A percentile compares a stretch with the other conserved stretches of the same genome.
Conservation (phyloP, 1,140 invertebrate species). For the Holotrichia oblita region DNA sequence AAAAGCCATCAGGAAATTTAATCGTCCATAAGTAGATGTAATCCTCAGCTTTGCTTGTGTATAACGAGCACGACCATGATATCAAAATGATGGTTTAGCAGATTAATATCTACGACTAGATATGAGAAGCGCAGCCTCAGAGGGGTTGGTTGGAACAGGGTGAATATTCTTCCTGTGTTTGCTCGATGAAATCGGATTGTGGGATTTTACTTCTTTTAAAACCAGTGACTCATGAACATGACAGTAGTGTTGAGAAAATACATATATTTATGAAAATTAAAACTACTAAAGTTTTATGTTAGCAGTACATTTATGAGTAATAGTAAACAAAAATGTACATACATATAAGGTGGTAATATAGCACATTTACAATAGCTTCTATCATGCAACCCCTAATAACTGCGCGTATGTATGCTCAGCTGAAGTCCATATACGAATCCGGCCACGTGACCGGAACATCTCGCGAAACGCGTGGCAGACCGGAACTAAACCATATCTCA, state of each 20-base stretch:
- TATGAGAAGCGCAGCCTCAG: constrained; percentile 18
- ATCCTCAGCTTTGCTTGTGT: constrained; percentile 23
- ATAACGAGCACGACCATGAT: constrained; percentile 38
- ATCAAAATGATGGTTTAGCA: constrained; percentile 45
- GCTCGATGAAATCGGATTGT: neutral
- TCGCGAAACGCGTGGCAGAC: constrained; percentile 47
- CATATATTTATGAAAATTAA: too few relatives aligned
- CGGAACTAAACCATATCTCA: constrained; percentile 53
- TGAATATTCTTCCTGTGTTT: neutral
- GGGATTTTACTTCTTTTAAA: neutral
- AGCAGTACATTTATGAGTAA: neutral
- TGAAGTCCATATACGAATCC: constrained; percentile 46
- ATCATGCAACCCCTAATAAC: constrained; percentile 16
- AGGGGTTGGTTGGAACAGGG: neutral
- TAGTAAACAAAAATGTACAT: neutral
- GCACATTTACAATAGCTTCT: neutral
- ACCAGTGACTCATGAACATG: too few relatives aligned
- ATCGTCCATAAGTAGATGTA: constrained; percentile 46
- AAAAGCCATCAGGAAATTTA: constrained; percentile 45
- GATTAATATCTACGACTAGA: constrained; percentile 44
- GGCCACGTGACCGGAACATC: constrained; percentile 56
- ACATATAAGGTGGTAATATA: neutral
- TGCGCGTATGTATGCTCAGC: constrained; percentile 19
- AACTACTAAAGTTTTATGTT: neutral
- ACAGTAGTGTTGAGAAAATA: too few relatives aligned